Evolutionary conservation across 2,113 vertebrate genomes (phyloP), one percentile per base, ranked within the genome.

Genomic region (Forbesichthys agassizii): DNA sequence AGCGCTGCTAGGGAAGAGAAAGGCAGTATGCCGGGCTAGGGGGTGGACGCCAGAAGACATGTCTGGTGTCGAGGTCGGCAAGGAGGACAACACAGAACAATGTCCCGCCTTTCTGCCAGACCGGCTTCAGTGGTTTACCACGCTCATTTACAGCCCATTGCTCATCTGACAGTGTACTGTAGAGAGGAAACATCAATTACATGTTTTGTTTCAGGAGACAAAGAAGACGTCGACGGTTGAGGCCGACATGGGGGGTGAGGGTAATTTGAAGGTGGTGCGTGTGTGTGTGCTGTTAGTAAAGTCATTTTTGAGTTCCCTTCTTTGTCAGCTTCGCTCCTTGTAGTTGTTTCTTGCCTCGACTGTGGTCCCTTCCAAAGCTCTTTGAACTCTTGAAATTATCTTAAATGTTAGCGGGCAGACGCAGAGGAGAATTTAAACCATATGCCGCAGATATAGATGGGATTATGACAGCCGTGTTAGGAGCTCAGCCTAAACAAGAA

Each of bases 41-140:
- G 69, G 75, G 66, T 3, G 18, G 73, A 67, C 48, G 59, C 76
- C 78, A 84, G 79, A 82, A 80, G 84, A 58, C 18, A 48, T 68
- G 66, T 79, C 64, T 61, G 69, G 75, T 69, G 57, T 57, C 33
- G 70, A 64, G 88, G 88, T 86, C 86, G 88, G 1, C 36, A 11
- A 53, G 74, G 73, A 69, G 59, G 60, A 79, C 4, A 55, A 75
- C 75, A 74, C 7, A 8, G 36, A 42, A 42, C 36, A 42, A 42
- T 5, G 36, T 42, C 36, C 36, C 36, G 36, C 36, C 36, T 42
- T 42, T 42, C 36, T 42, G 36, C 5, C 36, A 42, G 36, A 42
- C 5, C 5, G 5, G 5, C 36, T 42, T 54, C 53, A 54, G 7
- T 3, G 16, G 13, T 16, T 54, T 9, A 14, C 27, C 55, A 48